Evolutionary conservation across 2,888 invertebrate genomes (phyloP), one percentile per base, ranked within the genome.

Genomic region (Caenorhabditis sp.): DNA sequence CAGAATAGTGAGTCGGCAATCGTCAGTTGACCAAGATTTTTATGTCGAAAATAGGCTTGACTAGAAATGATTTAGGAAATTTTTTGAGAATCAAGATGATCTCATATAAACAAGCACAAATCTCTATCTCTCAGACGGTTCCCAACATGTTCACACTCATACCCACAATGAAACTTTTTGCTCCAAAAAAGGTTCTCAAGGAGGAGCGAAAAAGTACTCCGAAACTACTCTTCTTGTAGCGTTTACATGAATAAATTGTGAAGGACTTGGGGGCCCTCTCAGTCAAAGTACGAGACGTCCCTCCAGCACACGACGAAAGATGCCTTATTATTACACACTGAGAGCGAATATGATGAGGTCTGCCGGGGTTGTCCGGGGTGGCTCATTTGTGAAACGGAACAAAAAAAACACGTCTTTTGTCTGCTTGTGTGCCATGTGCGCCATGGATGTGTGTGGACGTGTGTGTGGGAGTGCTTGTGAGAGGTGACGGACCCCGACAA

Each of bases 241-340:
- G 72, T 82, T 82, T 82, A 82, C 76, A 82, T 82, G 81, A 82
- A 82, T 82, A 82, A 75, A 75, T 75, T 75, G 81, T 76, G 81
- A 81, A 75, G 81, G 47, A 69, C 59, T 69, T 22, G 77, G 61
- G 61, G 63, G 63, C 31, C n/a, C n/a, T 63, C 63, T 79, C 70
- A 79, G 79, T 70, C 69, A 79, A 79, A 79, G 79, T 70, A 70
- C 79, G 70, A 61, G 59, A 61, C 70, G 51, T 44, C 68, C 3
- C 35, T 35, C 59, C 59, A 38, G 24, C 47, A 47, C 47, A 47
- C 47, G 35, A 70, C 56, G 69, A 66, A 51, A 58, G 68, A 66
- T 64, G 75, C 61, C 81, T 74, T 81, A 75, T 74, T 81, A 75
- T 80, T 80, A 80, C 81, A 81, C 81, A 81, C 59, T 73, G 80